Conservation (phyloP, 2,113 vertebrate species). For the Phyllopteryx taeniolatus region DNA sequence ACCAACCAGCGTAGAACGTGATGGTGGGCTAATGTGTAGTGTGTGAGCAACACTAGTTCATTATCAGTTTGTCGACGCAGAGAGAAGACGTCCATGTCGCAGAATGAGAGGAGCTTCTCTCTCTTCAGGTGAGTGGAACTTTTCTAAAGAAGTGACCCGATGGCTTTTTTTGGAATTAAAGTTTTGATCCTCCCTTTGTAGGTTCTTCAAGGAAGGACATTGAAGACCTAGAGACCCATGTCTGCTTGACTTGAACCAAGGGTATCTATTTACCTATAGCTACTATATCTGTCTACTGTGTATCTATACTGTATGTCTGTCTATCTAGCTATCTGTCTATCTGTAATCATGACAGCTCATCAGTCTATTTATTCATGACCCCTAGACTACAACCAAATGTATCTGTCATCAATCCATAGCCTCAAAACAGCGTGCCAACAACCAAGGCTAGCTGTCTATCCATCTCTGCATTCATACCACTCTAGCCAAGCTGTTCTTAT, state of each 20-base stretch:
- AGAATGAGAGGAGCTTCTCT: conserved; percentile 34
- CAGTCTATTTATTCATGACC: not conserved
- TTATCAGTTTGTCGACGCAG: conserved; percentile 16
- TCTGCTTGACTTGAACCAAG: conserved; percentile 19
- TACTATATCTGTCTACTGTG: not conserved
- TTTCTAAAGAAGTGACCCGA: not conserved
- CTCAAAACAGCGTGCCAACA: not conserved
- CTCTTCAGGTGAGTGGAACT: conserved; percentile 25
- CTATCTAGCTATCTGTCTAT: not conserved
- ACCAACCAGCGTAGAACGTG: conserved; percentile 11
- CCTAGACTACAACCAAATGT: not conserved
- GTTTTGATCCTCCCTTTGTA: conserved; percentile 33
- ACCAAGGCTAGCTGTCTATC: too few species aligned
- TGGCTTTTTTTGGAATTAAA: not conserved
- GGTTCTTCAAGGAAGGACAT: conserved; percentile 5
- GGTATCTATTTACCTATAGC: conserved; percentile 29
- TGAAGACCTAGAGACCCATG: conserved; percentile 18
- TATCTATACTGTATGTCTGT: not conserved
- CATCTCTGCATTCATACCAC: too few species aligned
- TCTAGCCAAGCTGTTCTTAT: not conserved
- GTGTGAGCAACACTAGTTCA: conserved; percentile 41
- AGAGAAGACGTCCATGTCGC: conserved; percentile 24
- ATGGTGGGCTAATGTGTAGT: conserved; percentile 37
- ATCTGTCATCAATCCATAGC: not conserved
- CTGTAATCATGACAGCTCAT: not conserved